Evolutionary conservation across 2,113 vertebrate genomes (phyloP), one percentile per base, ranked within the genome.

Genomic region (Prolemur simus): DNA sequence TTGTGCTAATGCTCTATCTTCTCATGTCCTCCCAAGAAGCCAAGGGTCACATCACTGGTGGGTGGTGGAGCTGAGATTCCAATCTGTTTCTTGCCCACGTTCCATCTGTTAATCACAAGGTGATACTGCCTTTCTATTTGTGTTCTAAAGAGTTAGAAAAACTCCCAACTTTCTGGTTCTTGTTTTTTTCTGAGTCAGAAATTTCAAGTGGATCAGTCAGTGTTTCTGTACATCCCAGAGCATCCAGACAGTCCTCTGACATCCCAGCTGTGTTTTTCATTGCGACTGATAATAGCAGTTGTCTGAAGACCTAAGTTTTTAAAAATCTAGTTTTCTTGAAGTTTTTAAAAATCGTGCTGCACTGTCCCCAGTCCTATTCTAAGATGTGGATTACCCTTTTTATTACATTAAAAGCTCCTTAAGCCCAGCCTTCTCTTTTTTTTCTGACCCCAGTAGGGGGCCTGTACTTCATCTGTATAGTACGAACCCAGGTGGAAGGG

Each of bases 191-290:
- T 18, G 63, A 86, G 42, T 96, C 96, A 97, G 94, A 68, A 84
- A 87, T 96, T 91, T 94, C 42, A 64, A 89, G 73, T 87, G 71
- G 63, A 58, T 76, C 71, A 25, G 14, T 84, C 80, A 87, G 76
- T 60, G 27, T 87, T 82, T 91, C 34, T 91, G 49, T 68, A 47
- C 47, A 23, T 92, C 76, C 71, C 54, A 69, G 0, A 20, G 49
- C 54, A 68, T 84, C 42, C 76, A 92, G 39, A 85, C 91, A 60
- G 37, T 69, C 60, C 47, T 84, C 88, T 92, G 91, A 76, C 52
- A 52, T 58, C 15, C 84, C 82, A 39, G 42, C 85, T 87, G 66
- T 78, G 2, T 37, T 90, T 92, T 34, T 76, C 29, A 29, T 76
- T 92, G 45, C 25, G 47, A 69, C 25, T 66, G 80, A 56, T 96